Evolutionary conservation across 2,888 invertebrate species (phyloP).

Genomic region (Cosmia trapezina): DNA sequence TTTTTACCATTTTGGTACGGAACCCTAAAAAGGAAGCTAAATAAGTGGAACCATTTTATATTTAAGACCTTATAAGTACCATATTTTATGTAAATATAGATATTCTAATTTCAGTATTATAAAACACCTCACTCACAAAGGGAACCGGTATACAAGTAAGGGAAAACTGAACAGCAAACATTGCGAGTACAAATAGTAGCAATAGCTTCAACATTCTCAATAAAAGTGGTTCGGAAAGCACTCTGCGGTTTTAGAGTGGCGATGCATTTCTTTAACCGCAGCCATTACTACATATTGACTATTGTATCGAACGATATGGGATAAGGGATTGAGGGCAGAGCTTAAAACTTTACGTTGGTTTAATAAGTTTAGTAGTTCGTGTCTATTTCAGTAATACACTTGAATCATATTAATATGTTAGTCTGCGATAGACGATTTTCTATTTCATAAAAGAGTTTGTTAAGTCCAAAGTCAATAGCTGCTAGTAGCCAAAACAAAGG

Average conservation of each 20-base stretch:
- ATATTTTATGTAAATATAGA: too few relatives aligned
- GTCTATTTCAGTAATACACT: not conserved
- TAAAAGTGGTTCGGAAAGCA: conserved; percentile 58
- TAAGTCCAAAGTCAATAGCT: too few relatives aligned
- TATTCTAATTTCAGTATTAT: too few relatives aligned
- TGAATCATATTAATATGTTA: too few relatives aligned
- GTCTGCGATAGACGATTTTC: not conserved
- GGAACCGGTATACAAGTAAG: not conserved
- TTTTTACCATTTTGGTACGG: too few relatives aligned
- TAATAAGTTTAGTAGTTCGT: not conserved
- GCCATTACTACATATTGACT: conserved; percentile 39
- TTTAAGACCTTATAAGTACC: too few relatives aligned
- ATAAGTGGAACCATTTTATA: too few relatives aligned
- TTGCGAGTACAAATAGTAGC: conserved; percentile 39
- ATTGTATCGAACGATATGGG: conserved; percentile 11
- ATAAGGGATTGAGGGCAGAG: conserved; percentile 1
- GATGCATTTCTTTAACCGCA: conserved; percentile 60
- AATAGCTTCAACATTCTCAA: conserved; percentile 42
- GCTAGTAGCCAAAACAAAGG: too few relatives aligned
- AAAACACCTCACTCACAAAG: too few relatives aligned
- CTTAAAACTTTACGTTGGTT: not conserved
- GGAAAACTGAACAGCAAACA: not conserved
- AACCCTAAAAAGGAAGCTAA: too few relatives aligned
- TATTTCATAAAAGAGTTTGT: too few relatives aligned
- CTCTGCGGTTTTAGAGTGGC: conserved; percentile 64